Evolutionary conservation across 35 echinoderm and acorn worm genomes (phyloP), one percentile per base, ranked within the genome.

Genomic region (Apostichopus japonicus): DNA sequence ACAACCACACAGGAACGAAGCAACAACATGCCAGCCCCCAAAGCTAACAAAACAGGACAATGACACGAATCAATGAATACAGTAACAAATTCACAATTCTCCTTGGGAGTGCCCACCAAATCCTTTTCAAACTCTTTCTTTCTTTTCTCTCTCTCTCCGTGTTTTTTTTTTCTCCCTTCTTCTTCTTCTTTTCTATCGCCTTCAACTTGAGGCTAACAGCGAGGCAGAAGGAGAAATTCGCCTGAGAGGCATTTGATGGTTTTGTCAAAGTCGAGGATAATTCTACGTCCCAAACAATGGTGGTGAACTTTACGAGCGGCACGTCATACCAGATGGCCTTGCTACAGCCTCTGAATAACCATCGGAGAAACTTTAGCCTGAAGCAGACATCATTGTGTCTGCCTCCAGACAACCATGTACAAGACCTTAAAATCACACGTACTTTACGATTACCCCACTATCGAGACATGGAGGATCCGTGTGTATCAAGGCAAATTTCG

Each of bases 221-320:
- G n/a, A 75, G 71, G 71, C 71, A 75, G 71, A 75, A 75, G 56
- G 53, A 57, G 54, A 17, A 84, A 84, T 21, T 23, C 81, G 81
- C 81, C 81, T 58, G 56, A 84, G n/a, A 84, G 81, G 81, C 81
- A 84, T 84, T 84, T 55, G 54, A 84, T 84, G 54, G 81, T 84
- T 84, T 84, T 84, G 81, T 84, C 81, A 84, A 84, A 84, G 81
- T 84, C 81, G 81, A 17, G 54, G 81, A 84, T 84, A 84, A 84
- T 58, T 84, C 81, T 57, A 57, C 57, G 81, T 23, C 22, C 13
- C 81, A 84, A 84, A 84, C 81, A 84, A 84, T 84, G 81, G 81
- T 51, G 57, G 81, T 84, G 81, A 84, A 84, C 81, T 84, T 57
- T 58, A 84, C 54, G 14, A 11, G 23, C 81, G 57, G 81, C 57